Conservation (phyloP, 1,140 invertebrate genomes). For the Hetaerina americana region DNA sequence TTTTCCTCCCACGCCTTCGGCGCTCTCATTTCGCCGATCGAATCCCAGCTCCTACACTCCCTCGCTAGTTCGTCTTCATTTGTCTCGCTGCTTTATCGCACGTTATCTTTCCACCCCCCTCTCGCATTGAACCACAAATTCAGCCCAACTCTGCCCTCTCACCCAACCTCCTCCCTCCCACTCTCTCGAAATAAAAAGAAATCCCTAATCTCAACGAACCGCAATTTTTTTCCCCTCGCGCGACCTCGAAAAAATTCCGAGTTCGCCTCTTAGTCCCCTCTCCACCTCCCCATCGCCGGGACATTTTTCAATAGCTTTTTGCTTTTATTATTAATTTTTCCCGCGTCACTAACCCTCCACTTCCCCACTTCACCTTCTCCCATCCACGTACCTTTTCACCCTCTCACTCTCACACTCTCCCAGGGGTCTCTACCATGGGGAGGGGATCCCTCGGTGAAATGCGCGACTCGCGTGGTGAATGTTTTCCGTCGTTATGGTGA, state of each 20-base stretch:
- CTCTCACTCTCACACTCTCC: neutral
- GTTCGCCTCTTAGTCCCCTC: too few species aligned
- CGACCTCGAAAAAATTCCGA: neutral
- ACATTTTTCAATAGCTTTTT: neutral
- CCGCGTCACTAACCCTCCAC: neutral
- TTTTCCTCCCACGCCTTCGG: neutral
- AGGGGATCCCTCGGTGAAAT: neutral
- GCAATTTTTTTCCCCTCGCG: neutral
- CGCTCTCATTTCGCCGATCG: neutral
- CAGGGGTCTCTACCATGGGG: too few species aligned
- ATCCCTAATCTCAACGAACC: neutral
- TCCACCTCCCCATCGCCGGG: neutral
- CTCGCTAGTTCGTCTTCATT: neutral
- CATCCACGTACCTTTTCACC: neutral
- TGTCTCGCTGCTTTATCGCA: neutral
- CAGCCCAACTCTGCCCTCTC: too few species aligned
- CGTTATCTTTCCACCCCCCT: too few species aligned
- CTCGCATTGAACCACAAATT: too few species aligned
- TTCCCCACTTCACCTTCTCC: neutral
- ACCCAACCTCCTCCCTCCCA: too few species aligned
- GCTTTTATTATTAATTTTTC: neutral
- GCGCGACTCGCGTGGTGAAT: neutral
- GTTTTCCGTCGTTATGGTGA: too few species aligned
- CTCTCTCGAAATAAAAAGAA: neutral
- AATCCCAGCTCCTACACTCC: neutral